These are phyloP conservation scores for Stercorarius parasiticus DNA, from an alignment of 2,113 vertebrate species.

Conservation along the genomic window DNA sequence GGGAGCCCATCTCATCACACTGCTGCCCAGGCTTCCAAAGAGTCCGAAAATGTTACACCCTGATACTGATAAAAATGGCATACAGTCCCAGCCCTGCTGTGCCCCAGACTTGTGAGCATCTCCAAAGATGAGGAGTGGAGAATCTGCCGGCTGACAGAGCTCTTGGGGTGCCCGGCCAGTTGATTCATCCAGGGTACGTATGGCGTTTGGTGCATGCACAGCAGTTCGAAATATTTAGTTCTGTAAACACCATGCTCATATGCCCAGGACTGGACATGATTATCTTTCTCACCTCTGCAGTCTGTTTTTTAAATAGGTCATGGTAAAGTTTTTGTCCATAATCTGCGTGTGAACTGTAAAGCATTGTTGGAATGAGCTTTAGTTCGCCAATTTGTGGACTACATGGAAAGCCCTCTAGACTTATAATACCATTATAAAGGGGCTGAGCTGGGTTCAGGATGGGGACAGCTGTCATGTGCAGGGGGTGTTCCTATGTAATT, in stretches of 20 bases:
- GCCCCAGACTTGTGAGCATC: background rate
- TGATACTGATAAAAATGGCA: background rate
- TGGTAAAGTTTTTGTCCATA: constrained; percentile 8
- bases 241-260: background rate
- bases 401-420: background rate
- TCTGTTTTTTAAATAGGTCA: constrained; percentile 26
- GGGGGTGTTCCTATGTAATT: background rate
- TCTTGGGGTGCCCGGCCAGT: background rate
- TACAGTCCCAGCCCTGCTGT: background rate
- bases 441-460: background rate
- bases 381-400: background rate
- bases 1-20: background rate
- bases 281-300: constrained; percentile 26
- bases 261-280: background rate
- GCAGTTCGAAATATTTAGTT: constrained; percentile 36
- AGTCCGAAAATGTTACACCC: background rate
- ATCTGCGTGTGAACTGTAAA: constrained; percentile 6
- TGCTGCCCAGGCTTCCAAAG: background rate
- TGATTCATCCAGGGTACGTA: background rate
- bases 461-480: background rate
- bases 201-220: constrained; percentile 9
- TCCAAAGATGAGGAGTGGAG: background rate
- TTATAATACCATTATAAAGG: background rate
- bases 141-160: background rate
- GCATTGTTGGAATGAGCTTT: constrained; percentile 6